Conservation (phyloP, 1,140 invertebrate species). For the Hycleus phaleratus region DNA sequence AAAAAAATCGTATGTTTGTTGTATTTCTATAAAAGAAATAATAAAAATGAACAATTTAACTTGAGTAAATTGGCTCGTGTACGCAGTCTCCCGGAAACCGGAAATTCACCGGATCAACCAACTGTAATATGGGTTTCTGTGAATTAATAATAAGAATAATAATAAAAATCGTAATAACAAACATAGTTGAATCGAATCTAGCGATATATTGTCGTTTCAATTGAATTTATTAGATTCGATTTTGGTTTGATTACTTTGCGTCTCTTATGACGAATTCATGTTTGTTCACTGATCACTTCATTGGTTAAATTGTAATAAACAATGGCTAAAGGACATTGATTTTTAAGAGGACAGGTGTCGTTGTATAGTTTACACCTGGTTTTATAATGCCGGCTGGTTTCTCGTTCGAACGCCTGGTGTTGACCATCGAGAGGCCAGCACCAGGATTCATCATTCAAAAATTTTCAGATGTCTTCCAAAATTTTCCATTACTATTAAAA, state of each 20-base stretch:
- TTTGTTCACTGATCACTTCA: constrained; percentile 3
- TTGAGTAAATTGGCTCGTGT: constrained; percentile 19
- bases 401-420: constrained; percentile 13
- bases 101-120: constrained; percentile 16
- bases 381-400: constrained; percentile 27
- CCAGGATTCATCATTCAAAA: too few species aligned
- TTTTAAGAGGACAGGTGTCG: constrained; percentile 34
- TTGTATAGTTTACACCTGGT: constrained; percentile 31
- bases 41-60: constrained; percentile 19
- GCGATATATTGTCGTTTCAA: too few species aligned
- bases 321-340: constrained; percentile 34
- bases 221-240: too few species aligned
- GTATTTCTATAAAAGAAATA: not conserved
- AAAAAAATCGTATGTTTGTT: too few species aligned
- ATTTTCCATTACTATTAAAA: too few species aligned
- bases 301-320: constrained; percentile 18
- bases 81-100: constrained; percentile 15
- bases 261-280: too few species aligned
- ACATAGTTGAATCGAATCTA: not conserved
- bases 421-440: not conserved
- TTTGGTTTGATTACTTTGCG: too few species aligned
- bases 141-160: constrained; percentile 1
- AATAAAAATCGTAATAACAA: not conserved
- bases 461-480: too few species aligned
- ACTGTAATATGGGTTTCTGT: constrained; percentile 18